Evolutionary conservation across 2,113 vertebrate species (phyloP).

Genomic region (Condylura cristata): DNA sequence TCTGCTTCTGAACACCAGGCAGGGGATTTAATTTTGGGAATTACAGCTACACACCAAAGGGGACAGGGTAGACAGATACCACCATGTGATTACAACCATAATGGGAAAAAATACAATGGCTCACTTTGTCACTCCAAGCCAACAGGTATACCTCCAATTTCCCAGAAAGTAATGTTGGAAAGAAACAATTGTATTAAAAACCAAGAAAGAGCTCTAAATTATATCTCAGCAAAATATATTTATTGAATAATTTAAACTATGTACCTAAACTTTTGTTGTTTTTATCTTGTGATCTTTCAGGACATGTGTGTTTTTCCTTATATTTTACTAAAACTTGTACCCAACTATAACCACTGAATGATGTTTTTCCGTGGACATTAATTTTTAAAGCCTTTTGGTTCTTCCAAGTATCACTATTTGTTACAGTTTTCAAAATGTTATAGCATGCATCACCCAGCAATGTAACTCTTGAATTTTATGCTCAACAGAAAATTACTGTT

Average conservation of each 20-base stretch:
- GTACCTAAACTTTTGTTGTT: not conserved
- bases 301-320: not conserved
- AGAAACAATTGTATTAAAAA: not conserved
- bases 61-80: not conserved
- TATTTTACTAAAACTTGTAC: not conserved
- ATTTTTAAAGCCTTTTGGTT: not conserved
- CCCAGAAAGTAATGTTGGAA: not conserved
- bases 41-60: not conserved
- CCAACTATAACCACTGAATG: not conserved
- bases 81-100: not conserved
- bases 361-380: not conserved
- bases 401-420: not conserved
- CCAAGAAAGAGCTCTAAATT: not conserved
- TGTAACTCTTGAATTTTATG: not conserved
- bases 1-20: not conserved
- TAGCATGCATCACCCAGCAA: not conserved
- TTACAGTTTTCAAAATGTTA: conserved; percentile 28
- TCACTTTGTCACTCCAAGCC: not conserved
- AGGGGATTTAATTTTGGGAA: not conserved
- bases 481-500: conserved; percentile 28
- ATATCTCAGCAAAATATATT: not conserved
- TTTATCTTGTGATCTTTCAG: not conserved
- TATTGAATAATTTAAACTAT: not conserved
- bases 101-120: not conserved
- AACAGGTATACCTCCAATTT: not conserved